Evolutionary conservation across 2,888 invertebrate species (phyloP).

Genomic region (Lasioglossum pauxillum): DNA sequence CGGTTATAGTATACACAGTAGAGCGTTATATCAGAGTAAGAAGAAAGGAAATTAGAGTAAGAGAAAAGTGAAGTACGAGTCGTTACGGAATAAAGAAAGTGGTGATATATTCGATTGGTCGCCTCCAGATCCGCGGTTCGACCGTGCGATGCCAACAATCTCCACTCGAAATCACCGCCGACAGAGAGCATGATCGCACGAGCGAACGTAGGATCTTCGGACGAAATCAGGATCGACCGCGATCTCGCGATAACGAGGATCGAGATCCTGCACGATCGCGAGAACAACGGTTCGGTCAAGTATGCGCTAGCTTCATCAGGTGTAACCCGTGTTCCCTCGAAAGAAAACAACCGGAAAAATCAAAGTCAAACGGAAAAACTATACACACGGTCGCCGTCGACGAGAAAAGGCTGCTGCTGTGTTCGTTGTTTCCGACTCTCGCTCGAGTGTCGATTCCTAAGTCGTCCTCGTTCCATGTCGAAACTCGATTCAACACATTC

Average conservation of each 20-base stretch:
- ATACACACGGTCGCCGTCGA: constrained; percentile 11
- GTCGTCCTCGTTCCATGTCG: not conserved
- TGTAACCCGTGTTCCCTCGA: constrained; percentile 15
- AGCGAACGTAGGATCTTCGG: not conserved
- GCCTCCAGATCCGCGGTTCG: not conserved
- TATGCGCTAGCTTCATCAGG: constrained; percentile 63
- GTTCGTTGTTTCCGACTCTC: constrained; percentile 54
- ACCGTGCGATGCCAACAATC: not conserved
- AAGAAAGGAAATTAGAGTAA: constrained; percentile 64
- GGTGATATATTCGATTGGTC: not conserved
- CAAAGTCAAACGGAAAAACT: constrained; percentile 27
- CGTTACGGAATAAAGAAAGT: constrained; percentile 1
- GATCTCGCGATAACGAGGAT: constrained; percentile 14
- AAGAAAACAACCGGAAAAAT: constrained; percentile 23
- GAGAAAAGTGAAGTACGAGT: constrained; percentile 57
- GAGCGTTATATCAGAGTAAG: constrained; percentile 46
- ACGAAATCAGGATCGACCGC: not conserved
- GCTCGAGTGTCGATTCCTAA: constrained; percentile 60
- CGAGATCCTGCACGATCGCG: constrained; percentile 17
- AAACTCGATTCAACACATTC: not conserved
- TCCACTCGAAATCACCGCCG: not conserved
- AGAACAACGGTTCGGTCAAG: constrained; percentile 28
- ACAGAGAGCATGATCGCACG: not conserved
- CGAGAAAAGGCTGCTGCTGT: constrained; percentile 31
- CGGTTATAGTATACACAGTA: not conserved